These are phyloP conservation scores for Ctenosaura bakeri DNA, from an alignment of 2,797 vertebrate species.

Conservation along the genomic window DNA sequence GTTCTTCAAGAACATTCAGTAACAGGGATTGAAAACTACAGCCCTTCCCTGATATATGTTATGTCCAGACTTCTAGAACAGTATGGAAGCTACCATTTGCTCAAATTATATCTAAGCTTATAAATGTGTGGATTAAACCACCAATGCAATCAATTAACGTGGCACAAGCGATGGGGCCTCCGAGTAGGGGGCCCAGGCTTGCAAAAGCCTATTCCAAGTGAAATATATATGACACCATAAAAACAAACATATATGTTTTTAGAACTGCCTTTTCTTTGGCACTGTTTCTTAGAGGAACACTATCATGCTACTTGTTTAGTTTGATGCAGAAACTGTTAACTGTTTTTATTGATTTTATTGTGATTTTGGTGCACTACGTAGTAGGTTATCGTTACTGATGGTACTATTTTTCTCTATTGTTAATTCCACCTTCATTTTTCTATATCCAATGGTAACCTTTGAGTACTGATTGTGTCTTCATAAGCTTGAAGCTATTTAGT, in stretches of 20 bases:
- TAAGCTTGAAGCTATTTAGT: too few relatives aligned
- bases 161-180: background rate
- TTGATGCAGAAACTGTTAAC: background rate
- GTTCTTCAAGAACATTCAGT: background rate
- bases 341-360: background rate
- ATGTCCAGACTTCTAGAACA: background rate
- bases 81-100: background rate
- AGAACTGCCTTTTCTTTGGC: background rate
- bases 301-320: background rate
- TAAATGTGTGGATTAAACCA: background rate
- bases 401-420: background rate
- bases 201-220: background rate
- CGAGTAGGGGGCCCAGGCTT: background rate
- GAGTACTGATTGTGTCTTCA: too few relatives aligned
- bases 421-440: background rate
- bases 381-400: background rate
- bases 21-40: constrained; percentile 22
- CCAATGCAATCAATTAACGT: background rate
- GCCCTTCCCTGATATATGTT: constrained; percentile 5
- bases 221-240: background rate
- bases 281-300: background rate
- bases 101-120: too few relatives aligned
- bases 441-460: too few relatives aligned
- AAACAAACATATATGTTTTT: background rate
- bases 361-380: background rate